Conservation (phyloP, 2,888 invertebrate species). For the Elysia crispata region DNA sequence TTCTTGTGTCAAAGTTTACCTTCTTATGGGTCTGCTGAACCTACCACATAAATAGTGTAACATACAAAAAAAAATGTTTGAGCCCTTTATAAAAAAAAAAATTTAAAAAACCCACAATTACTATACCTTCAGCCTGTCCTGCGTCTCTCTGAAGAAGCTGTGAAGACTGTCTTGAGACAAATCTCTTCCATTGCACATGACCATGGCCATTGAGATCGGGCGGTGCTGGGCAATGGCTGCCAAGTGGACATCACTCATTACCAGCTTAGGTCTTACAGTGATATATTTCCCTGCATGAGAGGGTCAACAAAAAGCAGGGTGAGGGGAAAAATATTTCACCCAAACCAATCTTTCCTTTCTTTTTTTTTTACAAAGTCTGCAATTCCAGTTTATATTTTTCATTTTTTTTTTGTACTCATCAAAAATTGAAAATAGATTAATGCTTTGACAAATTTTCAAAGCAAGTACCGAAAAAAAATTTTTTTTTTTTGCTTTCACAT, state of each 20-base stretch:
- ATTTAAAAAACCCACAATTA: background rate
- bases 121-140: constrained; percentile 63
- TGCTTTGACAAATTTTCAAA: no score
- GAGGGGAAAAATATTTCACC: no score
- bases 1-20: no score
- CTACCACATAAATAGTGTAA: no score
- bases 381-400: background rate
- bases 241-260: constrained; percentile 66
- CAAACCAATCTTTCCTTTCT: no score
- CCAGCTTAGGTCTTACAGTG: constrained; percentile 65
- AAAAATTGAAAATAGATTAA: no score
- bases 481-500: no score
- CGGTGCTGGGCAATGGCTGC: constrained; percentile 67
- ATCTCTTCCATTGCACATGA: constrained; percentile 73
- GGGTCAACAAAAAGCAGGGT: background rate
- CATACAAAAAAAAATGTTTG: no score
- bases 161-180: constrained; percentile 69
- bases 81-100: background rate
- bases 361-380: no score
- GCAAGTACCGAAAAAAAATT: no score
- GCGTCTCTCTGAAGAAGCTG: constrained; percentile 70
- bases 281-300: constrained; percentile 69
- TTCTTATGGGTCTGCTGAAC: no score
- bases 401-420: no score
- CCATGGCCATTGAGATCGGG: constrained; percentile 70